Conservation (phyloP, 2,113 vertebrate genomes). For the Aldabrachelys gigantea region DNA sequence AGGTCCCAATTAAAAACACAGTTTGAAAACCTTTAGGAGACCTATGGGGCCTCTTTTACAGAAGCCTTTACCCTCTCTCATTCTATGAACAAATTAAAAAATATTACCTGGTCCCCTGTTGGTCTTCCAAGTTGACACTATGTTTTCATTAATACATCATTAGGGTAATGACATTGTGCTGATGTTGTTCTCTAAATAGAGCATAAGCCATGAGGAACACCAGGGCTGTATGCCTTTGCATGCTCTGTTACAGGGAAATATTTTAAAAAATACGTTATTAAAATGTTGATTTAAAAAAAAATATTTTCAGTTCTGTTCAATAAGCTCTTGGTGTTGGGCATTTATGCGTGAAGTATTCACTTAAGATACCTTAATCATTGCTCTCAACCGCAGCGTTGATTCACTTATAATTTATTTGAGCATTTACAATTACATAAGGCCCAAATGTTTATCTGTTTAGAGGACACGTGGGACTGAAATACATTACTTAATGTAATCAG, state of each 20-base stretch:
- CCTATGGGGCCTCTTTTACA: constrained; percentile 78
- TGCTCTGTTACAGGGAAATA: constrained; percentile 25
- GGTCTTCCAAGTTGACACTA: constrained; percentile 73
- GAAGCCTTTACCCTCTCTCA: constrained; percentile 76
- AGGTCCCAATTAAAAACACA: constrained; percentile 83
- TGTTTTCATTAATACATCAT: constrained; percentile 83
- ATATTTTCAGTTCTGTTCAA: neutral
- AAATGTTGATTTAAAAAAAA: neutral
- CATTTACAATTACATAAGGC: neutral
- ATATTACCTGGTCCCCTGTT: constrained; percentile 80
- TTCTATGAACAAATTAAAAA: constrained; percentile 84
- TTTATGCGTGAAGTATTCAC: neutral
- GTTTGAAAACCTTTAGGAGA: constrained; percentile 83
- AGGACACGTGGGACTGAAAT: neutral
- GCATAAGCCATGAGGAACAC: neutral
- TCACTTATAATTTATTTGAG: neutral
- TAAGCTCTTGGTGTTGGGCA: neutral
- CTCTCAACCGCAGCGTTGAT: neutral
- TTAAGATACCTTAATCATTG: neutral
- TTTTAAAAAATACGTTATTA: neutral
- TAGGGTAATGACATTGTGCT: constrained; percentile 73
- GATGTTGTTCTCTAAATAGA: constrained; percentile 61
- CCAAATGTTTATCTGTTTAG: neutral
- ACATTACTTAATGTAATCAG: neutral
- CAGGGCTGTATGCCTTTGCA: neutral